Evolutionary conservation across 2,113 vertebrate species (phyloP).

Genomic region (Bos javanicus): DNA sequence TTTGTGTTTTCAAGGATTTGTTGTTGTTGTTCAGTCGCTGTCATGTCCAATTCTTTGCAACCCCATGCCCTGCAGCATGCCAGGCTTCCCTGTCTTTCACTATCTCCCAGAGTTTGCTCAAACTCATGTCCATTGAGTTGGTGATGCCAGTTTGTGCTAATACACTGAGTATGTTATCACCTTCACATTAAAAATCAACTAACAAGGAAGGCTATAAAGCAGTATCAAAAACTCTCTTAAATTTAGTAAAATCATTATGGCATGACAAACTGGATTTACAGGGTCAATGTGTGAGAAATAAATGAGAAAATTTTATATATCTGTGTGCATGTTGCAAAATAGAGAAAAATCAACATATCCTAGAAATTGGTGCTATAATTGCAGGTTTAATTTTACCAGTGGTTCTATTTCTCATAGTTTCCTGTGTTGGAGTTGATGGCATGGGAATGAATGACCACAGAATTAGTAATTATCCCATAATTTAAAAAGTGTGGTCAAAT

Average conservation of each 20-base stretch:
- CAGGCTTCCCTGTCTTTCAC: not conserved
- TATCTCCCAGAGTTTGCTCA: not conserved
- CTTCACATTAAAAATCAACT: not conserved
- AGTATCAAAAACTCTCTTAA: not conserved
- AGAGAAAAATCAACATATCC: conserved; percentile 74
- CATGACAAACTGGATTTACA: not conserved
- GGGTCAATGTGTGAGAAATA: not conserved
- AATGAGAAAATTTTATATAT: conserved; percentile 50
- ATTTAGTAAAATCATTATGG: not conserved
- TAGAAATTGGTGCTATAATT: conserved; percentile 72
- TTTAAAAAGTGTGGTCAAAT: conserved; percentile 72
- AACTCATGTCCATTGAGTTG: not conserved
- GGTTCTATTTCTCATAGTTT: conserved; percentile 74
- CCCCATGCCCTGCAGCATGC: not conserved
- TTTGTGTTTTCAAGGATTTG: not conserved
- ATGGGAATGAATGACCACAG: conserved; percentile 70
- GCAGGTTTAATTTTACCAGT: conserved; percentile 66
- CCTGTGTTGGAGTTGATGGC: conserved; percentile 67
- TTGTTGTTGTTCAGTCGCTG: not conserved
- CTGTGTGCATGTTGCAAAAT: conserved; percentile 60
- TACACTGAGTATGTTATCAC: not conserved
- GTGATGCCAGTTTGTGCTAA: not conserved
- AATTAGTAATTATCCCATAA: conserved; percentile 71
- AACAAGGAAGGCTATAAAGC: not conserved
- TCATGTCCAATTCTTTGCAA: not conserved